Evolutionary conservation across 2,797 vertebrate genomes (phyloP), one percentile per base, ranked within the genome.

Genomic region (Gallirallus australis): DNA sequence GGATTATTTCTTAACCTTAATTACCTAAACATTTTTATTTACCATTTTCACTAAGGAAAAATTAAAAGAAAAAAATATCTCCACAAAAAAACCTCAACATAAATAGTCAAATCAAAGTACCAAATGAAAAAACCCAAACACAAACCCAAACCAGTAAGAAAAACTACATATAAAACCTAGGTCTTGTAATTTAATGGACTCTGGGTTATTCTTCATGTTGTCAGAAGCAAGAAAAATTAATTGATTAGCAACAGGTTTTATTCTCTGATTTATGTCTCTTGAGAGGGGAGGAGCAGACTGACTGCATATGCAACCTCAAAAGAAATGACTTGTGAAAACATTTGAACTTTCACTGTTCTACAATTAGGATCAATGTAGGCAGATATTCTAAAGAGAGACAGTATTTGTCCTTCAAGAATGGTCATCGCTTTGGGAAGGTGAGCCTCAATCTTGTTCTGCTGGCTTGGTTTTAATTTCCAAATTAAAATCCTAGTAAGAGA

Each of bases 1-100:
- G 45, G 24, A 69, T 63, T 81, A 75, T 54, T 78, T 40, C 52
- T 80, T 27, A 90, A 40, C 7, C 15, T 65, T 27, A 45, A 7
- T 52, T 85, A 52, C 18, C 12, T 27, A 53, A 89, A 8, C 8
- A 48, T 28, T 40, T 69, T 56, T 37, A 52, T 48, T 25, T 37
- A 24, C 3, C 11, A 52, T 35, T 61, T 5, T 73, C 50, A 53
- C 3, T 25, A 20, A 33, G 6, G 19, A 3, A 6, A 2, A 3
- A 33, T 31, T 30, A 11, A 20, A 3, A 21, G 3, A 2, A 4
- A 16, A 10, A 48, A 77, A 47, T 31, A 50, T 4, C 2, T 6
- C 10, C 7, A 7, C 1, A 48, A 24, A 60, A 2, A 1, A 1
- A 3, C 8, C 39, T 39, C 18, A 56, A 14, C 5, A 2, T 60